Evolutionary conservation across 2,113 vertebrate species (phyloP).

Genomic region (Ceuthmochares aereus): DNA sequence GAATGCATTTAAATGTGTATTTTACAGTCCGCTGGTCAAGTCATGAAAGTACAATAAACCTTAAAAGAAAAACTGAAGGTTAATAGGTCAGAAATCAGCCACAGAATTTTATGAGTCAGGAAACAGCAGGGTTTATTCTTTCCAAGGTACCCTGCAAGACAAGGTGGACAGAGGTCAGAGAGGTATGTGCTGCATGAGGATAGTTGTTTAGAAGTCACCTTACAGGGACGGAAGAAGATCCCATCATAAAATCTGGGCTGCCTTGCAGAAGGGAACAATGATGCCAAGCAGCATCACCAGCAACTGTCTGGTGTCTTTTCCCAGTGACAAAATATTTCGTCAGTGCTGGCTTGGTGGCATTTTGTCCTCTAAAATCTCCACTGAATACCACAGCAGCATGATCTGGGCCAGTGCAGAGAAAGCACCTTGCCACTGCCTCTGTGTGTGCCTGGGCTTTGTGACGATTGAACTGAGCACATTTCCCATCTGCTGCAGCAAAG

Average conservation of each 20-base stretch:
- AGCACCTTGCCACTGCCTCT: accelerated
- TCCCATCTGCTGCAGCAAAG: background rate
- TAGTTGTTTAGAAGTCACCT: background rate
- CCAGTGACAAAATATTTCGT: background rate
- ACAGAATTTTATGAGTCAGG: conserved; percentile 20
- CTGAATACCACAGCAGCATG: accelerated
- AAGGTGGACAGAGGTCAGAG: background rate
- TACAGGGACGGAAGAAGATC: background rate
- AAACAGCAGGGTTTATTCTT: conserved; percentile 36
- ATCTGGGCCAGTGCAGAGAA: background rate
- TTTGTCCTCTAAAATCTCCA: background rate
- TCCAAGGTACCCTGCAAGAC: background rate
- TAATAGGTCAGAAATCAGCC: conserved; percentile 56
- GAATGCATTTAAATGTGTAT: conserved; percentile 68
- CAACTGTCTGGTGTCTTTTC: background rate
- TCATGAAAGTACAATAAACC: conserved; percentile 42
- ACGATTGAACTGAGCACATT: background rate
- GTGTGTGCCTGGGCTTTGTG: background rate
- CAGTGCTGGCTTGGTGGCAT: accelerated
- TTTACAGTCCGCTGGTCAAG: conserved; percentile 61
- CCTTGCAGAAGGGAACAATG: accelerated
- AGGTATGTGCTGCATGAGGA: accelerated
- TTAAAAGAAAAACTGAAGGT: conserved; percentile 29
- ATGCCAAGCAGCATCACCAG: accelerated
- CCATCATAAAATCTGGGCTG: background rate